Evolutionary conservation across 1,140 invertebrate species (phyloP), one percentile per base, ranked within the genome.

Genomic region (Meloidogyne floridensis): DNA sequence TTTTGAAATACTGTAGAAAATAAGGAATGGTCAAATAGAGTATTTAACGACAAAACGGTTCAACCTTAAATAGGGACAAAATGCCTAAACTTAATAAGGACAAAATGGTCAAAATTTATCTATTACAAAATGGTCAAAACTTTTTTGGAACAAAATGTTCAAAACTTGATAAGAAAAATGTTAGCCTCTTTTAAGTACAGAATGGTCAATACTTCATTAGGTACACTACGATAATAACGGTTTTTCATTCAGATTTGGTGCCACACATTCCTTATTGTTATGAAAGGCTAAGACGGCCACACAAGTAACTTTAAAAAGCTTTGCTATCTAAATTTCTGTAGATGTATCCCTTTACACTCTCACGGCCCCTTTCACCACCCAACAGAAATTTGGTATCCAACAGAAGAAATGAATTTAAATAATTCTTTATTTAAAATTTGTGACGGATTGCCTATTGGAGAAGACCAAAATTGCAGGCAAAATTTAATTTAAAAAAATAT

Each of bases 321-420:
- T 20, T 72, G 42, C 11, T 76, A 43, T 6, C 0, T 47, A 11
- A 3, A 43, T 77, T 43, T 79, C 43, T 42, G 47, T 47, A 79
- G 77, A 18, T 87, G 82, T 73, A 82, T 53, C 7, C 47, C 79
- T 53, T 47, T 87, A 5, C 80, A 70, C 5, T 80, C 86, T 73
- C 86, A 86, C 75, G 80, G 84, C 6, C 86, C 86, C 0, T 87
- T 56, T 51, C 86, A 86, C 59, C 86, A 87, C 80, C 86, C 86
- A n/a, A 86, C 85, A 56, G 86, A 86, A 78, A 86, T 86, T 10
- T 86, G 86, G 86, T 86, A 86, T 51, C 78, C 79, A 8, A 84
- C 81, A 70, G 53, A 77, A 32, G 77, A 47, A 47, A 83, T 74
- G 80, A 56, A 43, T 13, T 70, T 18, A n/a, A 74, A 77, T 51